A percentile compares a stretch with the other conserved stretches of the same genome.
These are phyloP conservation scores for Clarias batrachus DNA, from an alignment of 2,113 vertebrate genomes.

Conservation along the genomic window DNA sequence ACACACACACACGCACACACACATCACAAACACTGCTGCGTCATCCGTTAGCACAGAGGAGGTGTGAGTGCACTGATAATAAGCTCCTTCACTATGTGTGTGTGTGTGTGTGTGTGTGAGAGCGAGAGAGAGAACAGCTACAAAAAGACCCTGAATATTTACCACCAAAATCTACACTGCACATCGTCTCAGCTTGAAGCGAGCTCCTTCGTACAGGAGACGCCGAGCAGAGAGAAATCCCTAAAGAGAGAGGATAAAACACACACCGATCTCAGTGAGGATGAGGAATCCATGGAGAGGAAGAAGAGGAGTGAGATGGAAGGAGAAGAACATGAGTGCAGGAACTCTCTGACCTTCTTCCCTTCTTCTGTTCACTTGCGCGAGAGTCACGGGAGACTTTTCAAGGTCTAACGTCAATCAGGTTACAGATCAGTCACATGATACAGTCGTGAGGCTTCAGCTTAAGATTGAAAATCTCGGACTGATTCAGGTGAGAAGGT, in stretches of 20 bases:
- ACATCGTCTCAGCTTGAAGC: neutral
- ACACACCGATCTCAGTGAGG: slow-evolving; percentile 13
- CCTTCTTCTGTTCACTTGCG: neutral
- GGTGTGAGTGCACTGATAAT: slow-evolving; percentile 32
- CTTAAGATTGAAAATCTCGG: neutral
- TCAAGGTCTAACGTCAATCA: neutral
- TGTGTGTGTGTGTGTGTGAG: slow-evolving; percentile 4
- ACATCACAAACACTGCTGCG: slow-evolving; percentile 11
- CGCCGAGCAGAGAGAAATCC: slow-evolving; percentile 26
- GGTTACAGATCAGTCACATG: neutral
- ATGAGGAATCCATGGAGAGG: neutral
- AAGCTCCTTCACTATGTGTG: slow-evolving; percentile 4
- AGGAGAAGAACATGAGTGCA: neutral
- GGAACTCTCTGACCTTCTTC: neutral
- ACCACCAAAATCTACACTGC: neutral
- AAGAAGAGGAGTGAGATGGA: neutral
- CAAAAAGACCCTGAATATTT: neutral
- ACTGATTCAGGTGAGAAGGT: neutral
- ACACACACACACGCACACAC: neutral
- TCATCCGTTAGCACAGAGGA: slow-evolving; percentile 8
- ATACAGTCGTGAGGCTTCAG: neutral
- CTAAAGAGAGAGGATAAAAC: slow-evolving; percentile 53
- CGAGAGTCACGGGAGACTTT: neutral
- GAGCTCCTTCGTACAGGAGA: neutral
- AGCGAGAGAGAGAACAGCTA: neutral